phyloP scores from a whole-genome alignment of 1,140 invertebrate genomes.

The Sitobion miscanthi region DNA sequence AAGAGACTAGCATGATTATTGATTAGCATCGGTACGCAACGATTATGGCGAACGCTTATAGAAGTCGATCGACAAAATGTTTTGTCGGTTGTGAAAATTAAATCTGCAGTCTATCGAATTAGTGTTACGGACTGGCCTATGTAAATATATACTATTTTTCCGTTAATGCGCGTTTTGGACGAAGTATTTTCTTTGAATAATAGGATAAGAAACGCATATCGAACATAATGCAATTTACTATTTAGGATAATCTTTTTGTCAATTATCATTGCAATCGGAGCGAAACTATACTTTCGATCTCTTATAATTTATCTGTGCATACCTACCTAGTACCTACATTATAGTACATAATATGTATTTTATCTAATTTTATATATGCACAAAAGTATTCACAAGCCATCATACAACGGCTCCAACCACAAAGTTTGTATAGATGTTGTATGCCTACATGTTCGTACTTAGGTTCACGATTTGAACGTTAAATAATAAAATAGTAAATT shows the following conservation, averaged over 20 bases:
- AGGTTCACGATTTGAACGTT: no score
- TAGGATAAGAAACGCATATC: not conserved
- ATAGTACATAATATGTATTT: not conserved
- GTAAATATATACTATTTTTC: not conserved
- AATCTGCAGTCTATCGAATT: not conserved
- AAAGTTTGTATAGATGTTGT: not conserved
- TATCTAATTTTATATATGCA: not conserved
- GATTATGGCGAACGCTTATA: not conserved
- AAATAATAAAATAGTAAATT: no score
- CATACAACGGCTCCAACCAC: not conserved
- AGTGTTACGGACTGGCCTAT: not conserved
- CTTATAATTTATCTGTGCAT: not conserved
- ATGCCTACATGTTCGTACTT: not conserved
- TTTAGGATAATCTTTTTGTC: not conserved
- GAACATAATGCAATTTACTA: not conserved
- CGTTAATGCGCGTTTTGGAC: not conserved
- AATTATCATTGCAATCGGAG: not conserved
- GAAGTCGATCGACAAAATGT: not conserved
- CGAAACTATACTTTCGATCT: slow-evolving; percentile 11
- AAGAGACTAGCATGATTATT: not conserved
- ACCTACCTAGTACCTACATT: not conserved
- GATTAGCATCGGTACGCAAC: not conserved
- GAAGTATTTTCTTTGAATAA: not conserved
- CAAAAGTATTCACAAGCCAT: not conserved
- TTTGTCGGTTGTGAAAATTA: slow-evolving; percentile 6